phyloP scores from a whole-genome alignment of 2,797 vertebrate genomes.

The Balearica regulorum region DNA sequence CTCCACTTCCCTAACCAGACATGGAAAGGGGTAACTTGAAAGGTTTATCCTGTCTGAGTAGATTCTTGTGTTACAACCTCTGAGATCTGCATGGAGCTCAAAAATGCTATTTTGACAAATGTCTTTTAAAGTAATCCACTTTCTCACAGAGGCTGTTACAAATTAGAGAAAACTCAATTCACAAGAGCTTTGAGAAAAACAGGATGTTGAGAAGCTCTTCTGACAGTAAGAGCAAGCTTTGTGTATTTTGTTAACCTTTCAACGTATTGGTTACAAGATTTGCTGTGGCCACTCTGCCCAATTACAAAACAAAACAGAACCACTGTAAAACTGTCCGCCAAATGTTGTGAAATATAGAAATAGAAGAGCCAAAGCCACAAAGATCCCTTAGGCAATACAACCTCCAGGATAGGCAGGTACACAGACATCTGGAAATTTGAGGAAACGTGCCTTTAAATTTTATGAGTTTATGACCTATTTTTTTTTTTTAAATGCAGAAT shows the following conservation, averaged over 20 bases:
- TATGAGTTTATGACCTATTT: background rate
- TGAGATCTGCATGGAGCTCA: background rate
- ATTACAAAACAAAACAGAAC: conserved; percentile 17
- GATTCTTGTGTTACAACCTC: background rate
- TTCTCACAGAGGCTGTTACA: background rate
- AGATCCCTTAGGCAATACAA: background rate
- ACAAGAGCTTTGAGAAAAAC: background rate
- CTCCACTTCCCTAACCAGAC: background rate
- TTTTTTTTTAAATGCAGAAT: too few relatives aligned
- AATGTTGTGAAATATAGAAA: conserved; percentile 18
- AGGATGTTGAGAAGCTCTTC: background rate
- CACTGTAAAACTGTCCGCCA: background rate
- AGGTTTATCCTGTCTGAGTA: background rate
- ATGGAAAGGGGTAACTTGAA: background rate
- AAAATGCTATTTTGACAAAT: background rate
- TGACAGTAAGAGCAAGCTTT: background rate
- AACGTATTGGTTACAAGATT: background rate
- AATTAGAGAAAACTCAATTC: background rate
- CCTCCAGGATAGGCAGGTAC: background rate
- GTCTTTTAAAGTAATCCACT: background rate
- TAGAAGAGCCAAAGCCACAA: conserved; percentile 19
- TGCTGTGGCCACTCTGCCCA: background rate
- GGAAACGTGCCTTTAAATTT: background rate
- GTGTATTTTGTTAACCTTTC: conserved; percentile 42
- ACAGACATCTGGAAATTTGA: background rate